Evolutionary conservation across 2,797 vertebrate species (phyloP).

Genomic region (Hyperoplus immaculatus): DNA sequence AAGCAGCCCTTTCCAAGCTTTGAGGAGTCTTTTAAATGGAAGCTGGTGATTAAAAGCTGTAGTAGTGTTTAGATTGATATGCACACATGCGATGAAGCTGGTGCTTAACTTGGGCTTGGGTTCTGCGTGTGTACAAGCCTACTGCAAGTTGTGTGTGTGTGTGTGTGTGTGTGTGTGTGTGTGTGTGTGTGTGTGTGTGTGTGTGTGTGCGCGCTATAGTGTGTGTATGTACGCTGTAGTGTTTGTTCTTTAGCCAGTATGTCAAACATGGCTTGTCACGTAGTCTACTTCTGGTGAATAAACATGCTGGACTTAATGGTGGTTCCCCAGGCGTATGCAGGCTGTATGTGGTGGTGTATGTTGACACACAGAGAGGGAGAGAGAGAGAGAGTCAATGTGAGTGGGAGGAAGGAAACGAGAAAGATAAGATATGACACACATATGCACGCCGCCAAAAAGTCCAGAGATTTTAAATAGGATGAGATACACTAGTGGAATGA

Average conservation of each 20-base stretch:
- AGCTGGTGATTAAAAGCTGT: slow-evolving; percentile 43
- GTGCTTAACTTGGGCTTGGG: neutral
- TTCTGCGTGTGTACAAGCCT: neutral
- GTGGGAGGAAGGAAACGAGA: slow-evolving; percentile 25
- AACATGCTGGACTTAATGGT: slow-evolving; percentile 45
- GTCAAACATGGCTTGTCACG: slow-evolving; percentile 29
- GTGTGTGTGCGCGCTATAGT: neutral
- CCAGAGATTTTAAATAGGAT: slow-evolving; percentile 2
- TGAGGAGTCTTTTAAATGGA: slow-evolving; percentile 17
- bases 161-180: neutral
- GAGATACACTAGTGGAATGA: slow-evolving; percentile 1
- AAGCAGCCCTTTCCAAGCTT: slow-evolving; percentile 10
- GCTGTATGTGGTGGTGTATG: slow-evolving; percentile 34
- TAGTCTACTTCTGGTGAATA: slow-evolving; percentile 41
- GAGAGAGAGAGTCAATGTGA: slow-evolving; percentile 16
- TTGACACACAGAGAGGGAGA: slow-evolving; percentile 27
- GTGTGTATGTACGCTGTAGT: neutral
- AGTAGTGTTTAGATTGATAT: slow-evolving; percentile 39
- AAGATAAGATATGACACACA: neutral
- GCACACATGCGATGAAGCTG: slow-evolving; percentile 15
- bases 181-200: neutral
- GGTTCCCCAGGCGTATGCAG: slow-evolving; percentile 35
- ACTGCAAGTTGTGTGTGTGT: neutral
- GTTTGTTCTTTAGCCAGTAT: slow-evolving; percentile 1
- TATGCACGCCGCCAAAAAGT: slow-evolving; percentile 2